Evolutionary conservation across 2,888 invertebrate genomes (phyloP).

Genomic region (Nomada hirtipes): DNA sequence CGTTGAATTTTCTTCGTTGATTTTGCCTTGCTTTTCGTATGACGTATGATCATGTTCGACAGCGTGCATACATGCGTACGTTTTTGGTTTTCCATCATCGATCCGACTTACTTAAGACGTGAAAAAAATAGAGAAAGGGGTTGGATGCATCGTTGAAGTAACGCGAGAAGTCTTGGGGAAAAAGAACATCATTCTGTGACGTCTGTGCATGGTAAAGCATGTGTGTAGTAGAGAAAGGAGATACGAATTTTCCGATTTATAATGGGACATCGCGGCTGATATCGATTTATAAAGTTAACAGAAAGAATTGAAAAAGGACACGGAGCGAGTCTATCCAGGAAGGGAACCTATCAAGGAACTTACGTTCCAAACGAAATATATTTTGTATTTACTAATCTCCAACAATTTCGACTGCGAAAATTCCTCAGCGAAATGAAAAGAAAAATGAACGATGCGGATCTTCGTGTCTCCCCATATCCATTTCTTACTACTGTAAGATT

Average conservation of each 20-base stretch:
- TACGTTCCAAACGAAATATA: background rate
- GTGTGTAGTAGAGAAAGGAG: slow-evolving; percentile 56
- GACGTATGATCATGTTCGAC: slow-evolving; percentile 7
- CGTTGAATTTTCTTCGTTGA: slow-evolving; percentile 48
- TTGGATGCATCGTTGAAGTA: slow-evolving; percentile 14
- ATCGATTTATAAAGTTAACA: background rate
- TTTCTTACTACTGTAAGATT: slow-evolving; percentile 13
- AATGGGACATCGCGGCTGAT: background rate
- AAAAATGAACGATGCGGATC: slow-evolving; percentile 31
- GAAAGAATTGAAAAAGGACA: too few species aligned
- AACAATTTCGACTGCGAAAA: background rate
- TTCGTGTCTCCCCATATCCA: slow-evolving; percentile 54
- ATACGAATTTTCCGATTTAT: slow-evolving; percentile 60
- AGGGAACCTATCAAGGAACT: too few species aligned
- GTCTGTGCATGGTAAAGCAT: slow-evolving; percentile 59
- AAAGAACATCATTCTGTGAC: slow-evolving; percentile 25
- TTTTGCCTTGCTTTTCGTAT: slow-evolving; percentile 26
- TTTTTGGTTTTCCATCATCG: slow-evolving; percentile 31
- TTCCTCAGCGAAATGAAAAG: too few species aligned
- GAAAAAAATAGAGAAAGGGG: slow-evolving; percentile 19
- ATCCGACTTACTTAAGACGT: slow-evolving; percentile 5
- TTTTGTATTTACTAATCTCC: background rate
- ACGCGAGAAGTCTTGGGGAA: slow-evolving; percentile 3
- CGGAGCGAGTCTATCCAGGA: too few species aligned
- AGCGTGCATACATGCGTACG: background rate